Conservation (phyloP, 1,140 invertebrate genomes). For the Conopomorpha cramerella region DNA sequence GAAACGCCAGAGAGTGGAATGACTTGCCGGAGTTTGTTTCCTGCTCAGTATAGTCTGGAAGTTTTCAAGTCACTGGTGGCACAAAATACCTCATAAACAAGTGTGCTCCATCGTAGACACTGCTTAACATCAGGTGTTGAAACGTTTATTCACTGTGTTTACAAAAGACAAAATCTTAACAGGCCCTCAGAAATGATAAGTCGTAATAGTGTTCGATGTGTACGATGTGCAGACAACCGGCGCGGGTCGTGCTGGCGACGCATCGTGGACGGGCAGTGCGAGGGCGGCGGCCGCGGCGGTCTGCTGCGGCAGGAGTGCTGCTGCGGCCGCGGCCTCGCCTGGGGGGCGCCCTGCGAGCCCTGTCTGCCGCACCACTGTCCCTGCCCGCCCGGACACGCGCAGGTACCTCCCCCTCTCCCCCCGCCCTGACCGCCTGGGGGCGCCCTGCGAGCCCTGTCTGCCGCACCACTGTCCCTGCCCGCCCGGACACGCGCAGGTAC, state of each 20-base stretch:
- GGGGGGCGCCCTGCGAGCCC: constrained; percentile 86
- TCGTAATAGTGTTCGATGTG: too few relatives aligned
- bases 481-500: constrained; percentile 76
- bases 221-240: constrained; percentile 76
- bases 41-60: too few relatives aligned
- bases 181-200: too few relatives aligned
- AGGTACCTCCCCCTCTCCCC: constrained; percentile 50
- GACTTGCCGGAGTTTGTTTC: too few relatives aligned
- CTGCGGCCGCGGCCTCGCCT: constrained; percentile 86
- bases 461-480: constrained; percentile 70
- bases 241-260: constrained; percentile 86
- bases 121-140: too few relatives aligned
- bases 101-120: too few relatives aligned
- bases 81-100: too few relatives aligned
- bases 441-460: constrained; percentile 81
- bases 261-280: constrained; percentile 79
- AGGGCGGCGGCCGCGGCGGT: constrained; percentile 74
- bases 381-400: constrained; percentile 72
- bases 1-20: too few relatives aligned
- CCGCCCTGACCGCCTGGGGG: constrained; percentile 63
- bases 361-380: constrained; percentile 73
- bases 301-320: constrained; percentile 84
- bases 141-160: too few relatives aligned
- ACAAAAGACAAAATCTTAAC: too few relatives aligned
- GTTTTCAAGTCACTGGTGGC: too few relatives aligned